phyloP scores from a whole-genome alignment of 2,888 invertebrate species.

The Epiblema foenella region DNA sequence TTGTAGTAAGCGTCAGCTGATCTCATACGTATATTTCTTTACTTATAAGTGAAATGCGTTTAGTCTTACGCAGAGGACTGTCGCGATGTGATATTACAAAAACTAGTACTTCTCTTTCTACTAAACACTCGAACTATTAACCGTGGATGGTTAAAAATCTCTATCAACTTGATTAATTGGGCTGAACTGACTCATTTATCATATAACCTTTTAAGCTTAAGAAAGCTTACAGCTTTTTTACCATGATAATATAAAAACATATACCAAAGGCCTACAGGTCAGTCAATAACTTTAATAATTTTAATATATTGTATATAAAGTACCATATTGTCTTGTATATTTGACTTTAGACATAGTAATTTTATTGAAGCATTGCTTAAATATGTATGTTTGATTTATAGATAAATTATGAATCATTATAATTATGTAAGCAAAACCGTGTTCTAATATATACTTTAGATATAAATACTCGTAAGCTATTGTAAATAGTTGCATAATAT shows the following conservation, averaged over 20 bases:
- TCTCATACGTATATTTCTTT: conserved; percentile 17
- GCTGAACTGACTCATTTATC: not conserved
- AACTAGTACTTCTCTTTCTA: conserved; percentile 12
- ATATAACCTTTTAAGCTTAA: not conserved
- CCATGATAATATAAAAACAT: not conserved
- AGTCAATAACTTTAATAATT: conserved; percentile 24
- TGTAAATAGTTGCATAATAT: conserved; percentile 22
- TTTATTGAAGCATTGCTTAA: conserved; percentile 7
- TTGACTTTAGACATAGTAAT: conserved; percentile 17
- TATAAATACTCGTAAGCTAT: not conserved
- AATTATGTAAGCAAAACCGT: conserved; percentile 8
- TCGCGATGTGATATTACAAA: not conserved
- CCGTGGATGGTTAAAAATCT: not conserved
- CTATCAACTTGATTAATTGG: not conserved
- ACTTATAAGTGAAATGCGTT: conserved; percentile 5
- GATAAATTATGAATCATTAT: conserved; percentile 16
- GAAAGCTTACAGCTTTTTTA: not conserved
- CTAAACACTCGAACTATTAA: conserved; percentile 15
- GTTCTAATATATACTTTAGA: conserved; percentile 9
- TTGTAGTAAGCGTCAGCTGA: not conserved
- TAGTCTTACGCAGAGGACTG: not conserved
- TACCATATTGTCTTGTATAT: conserved; percentile 15
- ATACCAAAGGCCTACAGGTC: conserved; percentile 28
- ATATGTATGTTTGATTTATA: conserved; percentile 17
- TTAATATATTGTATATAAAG: conserved; percentile 32